Conservation (phyloP, 1,140 invertebrate genomes). For the Drosophila obscura region DNA sequence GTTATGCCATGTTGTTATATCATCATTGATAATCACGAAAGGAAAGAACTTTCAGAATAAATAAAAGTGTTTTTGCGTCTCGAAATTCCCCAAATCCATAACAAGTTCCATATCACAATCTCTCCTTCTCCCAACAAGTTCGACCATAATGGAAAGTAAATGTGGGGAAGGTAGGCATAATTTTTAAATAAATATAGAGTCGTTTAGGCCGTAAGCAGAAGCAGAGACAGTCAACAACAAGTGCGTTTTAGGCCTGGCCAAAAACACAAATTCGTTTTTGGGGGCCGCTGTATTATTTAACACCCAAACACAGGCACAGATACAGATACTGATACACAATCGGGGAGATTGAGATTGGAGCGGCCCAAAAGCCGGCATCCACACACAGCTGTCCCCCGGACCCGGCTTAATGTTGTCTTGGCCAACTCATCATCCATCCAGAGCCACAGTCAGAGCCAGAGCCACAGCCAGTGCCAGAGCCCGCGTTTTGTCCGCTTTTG, state of each 20-base stretch:
- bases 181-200: slow-evolving; percentile 53
- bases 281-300: slow-evolving; percentile 63
- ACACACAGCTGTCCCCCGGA: slow-evolving; percentile 30
- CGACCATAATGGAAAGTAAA: slow-evolving; percentile 73
- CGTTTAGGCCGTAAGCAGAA: slow-evolving; percentile 45
- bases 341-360: slow-evolving; percentile 13
- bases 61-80: slow-evolving; percentile 69
- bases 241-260: slow-evolving; percentile 70
- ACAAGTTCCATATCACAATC: slow-evolving; percentile 41
- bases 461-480: slow-evolving; percentile 8
- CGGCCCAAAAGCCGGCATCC: slow-evolving; percentile 51
- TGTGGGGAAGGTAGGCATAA: slow-evolving; percentile 42
- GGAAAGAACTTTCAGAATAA: slow-evolving; percentile 48
- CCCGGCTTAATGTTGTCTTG: slow-evolving; percentile 31
- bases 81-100: slow-evolving; percentile 40
- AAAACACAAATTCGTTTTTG: slow-evolving; percentile 22
- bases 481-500: slow-evolving; percentile 53
- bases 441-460: too few species aligned
- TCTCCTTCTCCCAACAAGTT: too few species aligned
- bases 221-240: slow-evolving; percentile 46
- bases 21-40: slow-evolving; percentile 21
- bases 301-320: slow-evolving; percentile 48
- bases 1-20: slow-evolving; percentile 4
- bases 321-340: slow-evolving; percentile 1
- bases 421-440: slow-evolving; percentile 52